phyloP scores from a whole-genome alignment of 2,113 vertebrate species.

The Malaclemys terrapin region DNA sequence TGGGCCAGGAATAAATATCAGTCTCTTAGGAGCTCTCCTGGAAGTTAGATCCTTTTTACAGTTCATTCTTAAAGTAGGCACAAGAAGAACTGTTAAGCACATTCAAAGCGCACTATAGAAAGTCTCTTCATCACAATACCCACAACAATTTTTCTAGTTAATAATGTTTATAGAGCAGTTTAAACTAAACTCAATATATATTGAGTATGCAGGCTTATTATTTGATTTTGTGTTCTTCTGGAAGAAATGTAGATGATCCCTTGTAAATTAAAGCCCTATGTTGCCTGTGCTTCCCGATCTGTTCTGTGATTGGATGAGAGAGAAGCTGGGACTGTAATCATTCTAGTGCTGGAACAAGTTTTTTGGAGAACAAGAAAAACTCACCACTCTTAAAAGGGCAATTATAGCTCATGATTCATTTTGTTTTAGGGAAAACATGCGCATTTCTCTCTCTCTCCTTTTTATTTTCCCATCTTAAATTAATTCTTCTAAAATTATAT shows the following conservation, averaged over 20 bases:
- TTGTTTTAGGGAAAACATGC: constrained; percentile 30
- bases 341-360: constrained; percentile 58
- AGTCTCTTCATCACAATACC: constrained; percentile 25
- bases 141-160: constrained; percentile 39
- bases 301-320: constrained; percentile 45
- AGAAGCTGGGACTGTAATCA: constrained; percentile 54
- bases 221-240: constrained; percentile 56
- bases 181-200: constrained; percentile 40
- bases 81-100: background rate
- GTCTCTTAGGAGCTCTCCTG: background rate
- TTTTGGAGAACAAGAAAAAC: constrained; percentile 62
- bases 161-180: constrained; percentile 31
- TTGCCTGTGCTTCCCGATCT: constrained; percentile 54
- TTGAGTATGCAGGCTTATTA: constrained; percentile 61
- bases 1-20: constrained; percentile 26
- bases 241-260: constrained; percentile 77
- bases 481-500: constrained; percentile 29
- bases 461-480: constrained; percentile 60
- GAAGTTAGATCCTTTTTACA: background rate
- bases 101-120: constrained; percentile 36
- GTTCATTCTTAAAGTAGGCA: constrained; percentile 11
- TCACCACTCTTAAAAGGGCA: constrained; percentile 67
- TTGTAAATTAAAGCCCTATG: constrained; percentile 78
- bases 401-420: constrained; percentile 66
- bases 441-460: constrained; percentile 34